These are phyloP conservation scores for Sceloporus tristichus DNA, from an alignment of 2,113 vertebrate genomes.

Conservation along the genomic window DNA sequence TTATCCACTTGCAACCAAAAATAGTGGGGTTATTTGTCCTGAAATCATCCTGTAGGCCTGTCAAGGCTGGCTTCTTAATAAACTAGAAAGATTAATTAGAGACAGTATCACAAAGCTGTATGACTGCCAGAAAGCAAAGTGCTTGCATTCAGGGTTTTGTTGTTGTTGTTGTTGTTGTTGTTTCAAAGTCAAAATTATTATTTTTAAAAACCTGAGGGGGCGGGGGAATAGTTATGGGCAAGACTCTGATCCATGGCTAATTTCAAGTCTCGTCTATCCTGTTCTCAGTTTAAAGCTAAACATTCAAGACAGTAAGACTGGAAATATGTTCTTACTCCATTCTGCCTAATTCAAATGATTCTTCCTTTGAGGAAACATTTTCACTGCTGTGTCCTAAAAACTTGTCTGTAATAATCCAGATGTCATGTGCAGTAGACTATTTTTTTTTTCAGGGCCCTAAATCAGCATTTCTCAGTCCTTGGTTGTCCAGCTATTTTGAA, in stretches of 20 bases:
- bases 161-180: neutral
- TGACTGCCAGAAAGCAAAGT: slow-evolving; percentile 9
- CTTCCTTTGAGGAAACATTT: neutral
- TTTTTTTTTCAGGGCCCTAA: neutral
- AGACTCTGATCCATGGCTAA: neutral
- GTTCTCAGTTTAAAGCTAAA: neutral
- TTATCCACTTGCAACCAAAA: slow-evolving; percentile 62
- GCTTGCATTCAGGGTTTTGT: neutral
- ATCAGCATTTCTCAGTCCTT: neutral
- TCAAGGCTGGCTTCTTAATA: slow-evolving; percentile 63
- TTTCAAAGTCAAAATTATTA: neutral
- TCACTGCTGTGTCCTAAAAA: neutral
- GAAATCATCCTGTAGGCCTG: slow-evolving; percentile 47
- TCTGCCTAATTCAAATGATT: neutral
- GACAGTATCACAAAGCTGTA: neutral
- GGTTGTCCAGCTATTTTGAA: too few relatives aligned
- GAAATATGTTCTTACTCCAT: neutral
- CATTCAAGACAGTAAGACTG: too few relatives aligned
- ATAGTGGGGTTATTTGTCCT: slow-evolving; percentile 44
- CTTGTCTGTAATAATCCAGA: neutral
- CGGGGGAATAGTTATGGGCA: neutral
- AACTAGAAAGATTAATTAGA: slow-evolving; percentile 40
- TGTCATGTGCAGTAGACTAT: neutral
- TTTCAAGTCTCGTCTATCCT: neutral
- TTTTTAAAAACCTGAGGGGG: neutral